Conservation (phyloP, 2,113 vertebrate species). For the Laticauda colubrina region DNA sequence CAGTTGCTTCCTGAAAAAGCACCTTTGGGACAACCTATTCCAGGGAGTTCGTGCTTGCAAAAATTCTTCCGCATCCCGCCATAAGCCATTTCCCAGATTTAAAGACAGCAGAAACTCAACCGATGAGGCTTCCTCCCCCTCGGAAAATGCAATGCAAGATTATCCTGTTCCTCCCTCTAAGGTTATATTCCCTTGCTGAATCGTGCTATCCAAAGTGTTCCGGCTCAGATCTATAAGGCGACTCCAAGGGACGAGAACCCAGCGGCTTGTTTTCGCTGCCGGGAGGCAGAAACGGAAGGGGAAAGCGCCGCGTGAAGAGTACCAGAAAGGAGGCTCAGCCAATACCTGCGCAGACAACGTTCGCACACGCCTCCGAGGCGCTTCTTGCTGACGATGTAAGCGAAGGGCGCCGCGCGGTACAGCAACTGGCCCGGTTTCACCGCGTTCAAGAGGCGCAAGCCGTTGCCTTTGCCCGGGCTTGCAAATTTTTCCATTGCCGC, state of each 20-base stretch:
- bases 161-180: background rate
- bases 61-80: background rate
- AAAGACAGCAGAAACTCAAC: background rate
- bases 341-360: constrained; percentile 82
- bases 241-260: background rate
- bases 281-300: too few species aligned
- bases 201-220: background rate
- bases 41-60: background rate
- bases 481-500: constrained; percentile 74
- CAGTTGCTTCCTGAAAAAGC: too few species aligned
- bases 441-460: constrained; percentile 67
- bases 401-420: constrained; percentile 74
- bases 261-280: too few species aligned
- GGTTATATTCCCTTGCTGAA: background rate
- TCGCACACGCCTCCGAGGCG: constrained; percentile 76
- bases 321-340: background rate
- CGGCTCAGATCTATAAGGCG: background rate
- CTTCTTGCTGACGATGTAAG: constrained; percentile 71
- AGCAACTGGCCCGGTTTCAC: constrained; percentile 73
- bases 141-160: background rate
- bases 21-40: background rate
- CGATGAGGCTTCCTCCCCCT: background rate
- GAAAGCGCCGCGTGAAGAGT: background rate
- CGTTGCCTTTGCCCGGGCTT: constrained; percentile 77
- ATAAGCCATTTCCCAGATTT: background rate